Conservation (phyloP, 2,888 invertebrate species). For the Acleris laterana region DNA sequence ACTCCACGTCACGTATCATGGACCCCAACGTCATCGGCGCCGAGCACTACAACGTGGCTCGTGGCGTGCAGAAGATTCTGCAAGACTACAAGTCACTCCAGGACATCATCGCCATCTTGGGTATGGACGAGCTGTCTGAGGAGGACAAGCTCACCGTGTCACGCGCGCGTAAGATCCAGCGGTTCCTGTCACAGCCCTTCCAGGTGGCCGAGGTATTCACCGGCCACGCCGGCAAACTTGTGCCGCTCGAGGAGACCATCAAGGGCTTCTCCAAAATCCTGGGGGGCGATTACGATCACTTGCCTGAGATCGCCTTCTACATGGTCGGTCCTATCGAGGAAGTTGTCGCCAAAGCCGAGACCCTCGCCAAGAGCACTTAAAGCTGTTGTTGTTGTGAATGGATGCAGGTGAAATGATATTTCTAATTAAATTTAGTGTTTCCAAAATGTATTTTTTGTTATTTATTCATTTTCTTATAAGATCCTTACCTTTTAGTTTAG, state of each 20-base stretch:
- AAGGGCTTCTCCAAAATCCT: constrained; percentile 93
- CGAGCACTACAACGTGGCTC: constrained; percentile 95
- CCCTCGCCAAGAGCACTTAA: constrained; percentile 87
- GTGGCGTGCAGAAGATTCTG: constrained; percentile 96
- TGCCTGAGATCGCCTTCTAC: constrained; percentile 95
- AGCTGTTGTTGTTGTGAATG: constrained; percentile 47
- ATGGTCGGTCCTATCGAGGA: constrained; percentile 97
- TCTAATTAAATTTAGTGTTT: constrained; percentile 54
- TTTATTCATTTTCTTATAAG: background rate
- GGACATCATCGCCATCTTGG: constrained; percentile 97
- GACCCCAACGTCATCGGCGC: constrained; percentile 96
- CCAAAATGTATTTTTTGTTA: background rate
- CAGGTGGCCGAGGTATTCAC: constrained; percentile 97
- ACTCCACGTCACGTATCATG: constrained; percentile 97
- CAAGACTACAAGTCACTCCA: constrained; percentile 91
- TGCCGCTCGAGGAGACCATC: constrained; percentile 94
- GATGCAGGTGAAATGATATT: constrained; percentile 57
- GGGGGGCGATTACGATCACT: constrained; percentile 90
- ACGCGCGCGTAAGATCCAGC: constrained; percentile 96
- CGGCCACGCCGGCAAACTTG: constrained; percentile 95
- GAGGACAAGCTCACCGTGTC: constrained; percentile 97
- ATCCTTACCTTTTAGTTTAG: too few relatives aligned
- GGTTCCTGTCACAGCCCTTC: constrained; percentile 97
- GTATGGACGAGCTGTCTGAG: constrained; percentile 94
- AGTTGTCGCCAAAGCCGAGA: constrained; percentile 93